Conservation (phyloP, 1,140 invertebrate species). For the Sinella curviseta region DNA sequence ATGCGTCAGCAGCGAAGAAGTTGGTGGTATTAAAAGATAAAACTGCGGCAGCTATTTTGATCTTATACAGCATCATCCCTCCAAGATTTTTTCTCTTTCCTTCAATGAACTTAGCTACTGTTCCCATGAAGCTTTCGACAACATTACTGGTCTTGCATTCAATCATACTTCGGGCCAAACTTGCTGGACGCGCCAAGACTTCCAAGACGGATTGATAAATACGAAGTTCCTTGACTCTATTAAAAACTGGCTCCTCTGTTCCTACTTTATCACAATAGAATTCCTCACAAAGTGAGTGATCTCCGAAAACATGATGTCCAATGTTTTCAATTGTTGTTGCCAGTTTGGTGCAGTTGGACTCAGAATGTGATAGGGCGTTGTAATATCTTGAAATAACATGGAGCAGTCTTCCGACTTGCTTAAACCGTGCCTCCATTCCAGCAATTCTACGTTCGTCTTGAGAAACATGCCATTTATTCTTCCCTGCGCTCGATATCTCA, state of each 20-base stretch:
- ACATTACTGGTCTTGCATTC: slow-evolving; percentile 19
- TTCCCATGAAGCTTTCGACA: slow-evolving; percentile 18
- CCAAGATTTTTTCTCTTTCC: slow-evolving; percentile 30
- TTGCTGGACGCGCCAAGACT: background rate
- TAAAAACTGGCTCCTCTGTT: background rate
- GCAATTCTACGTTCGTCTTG: background rate
- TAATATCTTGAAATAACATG: background rate
- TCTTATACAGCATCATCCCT: background rate
- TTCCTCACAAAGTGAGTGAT: slow-evolving; percentile 33
- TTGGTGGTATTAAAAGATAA: slow-evolving; percentile 1
- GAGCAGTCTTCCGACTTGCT: background rate
- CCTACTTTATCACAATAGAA: slow-evolving; percentile 28
- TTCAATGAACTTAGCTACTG: slow-evolving; percentile 12
- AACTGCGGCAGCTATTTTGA: background rate
- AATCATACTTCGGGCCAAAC: background rate
- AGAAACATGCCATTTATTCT: background rate
- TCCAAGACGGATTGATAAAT: background rate
- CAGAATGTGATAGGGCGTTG: background rate
- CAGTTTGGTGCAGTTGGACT: slow-evolving; percentile 12
- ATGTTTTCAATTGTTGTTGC: slow-evolving; percentile 42
- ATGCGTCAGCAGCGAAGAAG: background rate
- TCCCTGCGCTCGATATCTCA: background rate
- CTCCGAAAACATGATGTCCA: slow-evolving; percentile 47
- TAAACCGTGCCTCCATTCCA: background rate
- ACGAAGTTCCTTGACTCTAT: background rate